Conservation (phyloP, 2,888 invertebrate species). For the Eristalis pertinax region DNA sequence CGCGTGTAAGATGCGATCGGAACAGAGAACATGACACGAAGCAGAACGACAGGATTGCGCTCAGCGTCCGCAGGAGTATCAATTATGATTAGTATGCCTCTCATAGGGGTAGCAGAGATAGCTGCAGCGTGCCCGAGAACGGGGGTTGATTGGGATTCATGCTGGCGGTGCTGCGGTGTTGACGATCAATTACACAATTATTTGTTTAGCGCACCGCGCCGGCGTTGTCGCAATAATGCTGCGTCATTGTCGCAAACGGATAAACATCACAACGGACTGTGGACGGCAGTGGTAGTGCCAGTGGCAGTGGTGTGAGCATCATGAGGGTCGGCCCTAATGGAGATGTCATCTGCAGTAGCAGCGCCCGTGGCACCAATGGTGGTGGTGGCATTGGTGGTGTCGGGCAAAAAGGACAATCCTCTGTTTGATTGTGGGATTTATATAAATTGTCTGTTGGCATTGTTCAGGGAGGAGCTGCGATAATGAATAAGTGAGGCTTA, state of each 20-base stretch:
- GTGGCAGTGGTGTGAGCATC: conserved; percentile 63
- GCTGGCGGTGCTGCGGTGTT: conserved; percentile 67
- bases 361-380: conserved; percentile 32
- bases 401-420: conserved; percentile 49
- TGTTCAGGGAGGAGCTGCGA: conserved; percentile 60
- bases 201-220: conserved; percentile 73
- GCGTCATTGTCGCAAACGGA: conserved; percentile 72
- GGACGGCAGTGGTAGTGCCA: conserved; percentile 22
- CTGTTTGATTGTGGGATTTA: conserved; percentile 72
- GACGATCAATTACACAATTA: conserved; percentile 73
- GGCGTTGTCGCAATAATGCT: conserved; percentile 54
- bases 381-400: not conserved
- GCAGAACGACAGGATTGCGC: conserved; percentile 62
- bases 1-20: conserved; percentile 42
- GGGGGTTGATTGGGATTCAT: conserved; percentile 57
- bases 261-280: conserved; percentile 62
- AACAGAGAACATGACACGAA: conserved; percentile 57
- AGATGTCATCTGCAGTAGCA: conserved; percentile 62
- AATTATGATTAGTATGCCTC: conserved; percentile 63
- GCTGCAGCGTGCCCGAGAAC: conserved; percentile 27
- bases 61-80: conserved; percentile 56
- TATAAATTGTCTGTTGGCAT: conserved; percentile 71
- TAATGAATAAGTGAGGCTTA: conserved; percentile 65
- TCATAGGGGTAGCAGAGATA: conserved; percentile 46
- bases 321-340: conserved; percentile 70